Conservation (phyloP, 1,140 invertebrate genomes). For the Atopsyche davidsoni region DNA sequence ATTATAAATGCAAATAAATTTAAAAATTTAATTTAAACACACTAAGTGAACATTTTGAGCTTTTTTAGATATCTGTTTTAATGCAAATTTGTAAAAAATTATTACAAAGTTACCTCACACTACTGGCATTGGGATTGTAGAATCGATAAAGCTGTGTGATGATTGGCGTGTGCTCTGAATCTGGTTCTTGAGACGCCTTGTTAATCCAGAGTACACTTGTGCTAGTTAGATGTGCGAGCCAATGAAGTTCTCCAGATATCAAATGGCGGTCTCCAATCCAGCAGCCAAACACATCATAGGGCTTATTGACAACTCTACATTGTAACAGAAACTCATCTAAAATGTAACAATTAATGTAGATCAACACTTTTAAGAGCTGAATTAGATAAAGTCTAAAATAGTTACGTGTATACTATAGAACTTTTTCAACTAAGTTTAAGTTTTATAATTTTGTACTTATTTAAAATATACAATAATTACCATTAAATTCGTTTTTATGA, state of each 20-base stretch:
- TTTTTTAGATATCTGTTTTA: neutral
- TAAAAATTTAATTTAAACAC: neutral
- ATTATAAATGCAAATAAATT: neutral
- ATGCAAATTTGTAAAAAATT: neutral
- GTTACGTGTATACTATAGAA: too few species aligned
- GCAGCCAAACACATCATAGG: conserved; percentile 84
- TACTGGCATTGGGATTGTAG: conserved; percentile 78
- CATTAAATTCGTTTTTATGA: too few species aligned
- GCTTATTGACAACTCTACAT: conserved; percentile 77
- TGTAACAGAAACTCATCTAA: conserved; percentile 48
- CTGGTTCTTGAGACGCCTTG: conserved; percentile 74
- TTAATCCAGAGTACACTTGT: conserved; percentile 78
- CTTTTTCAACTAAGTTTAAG: too few species aligned
- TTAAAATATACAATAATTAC: too few species aligned
- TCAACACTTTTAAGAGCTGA: too few species aligned
- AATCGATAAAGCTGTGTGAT: conserved; percentile 75
- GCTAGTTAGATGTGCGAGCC: conserved; percentile 74
- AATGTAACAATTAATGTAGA: too few species aligned
- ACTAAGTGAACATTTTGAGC: neutral
- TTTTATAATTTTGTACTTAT: too few species aligned
- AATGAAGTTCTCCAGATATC: conserved; percentile 73
- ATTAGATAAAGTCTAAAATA: too few species aligned
- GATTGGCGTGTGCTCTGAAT: conserved; percentile 76
- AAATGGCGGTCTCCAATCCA: conserved; percentile 83
- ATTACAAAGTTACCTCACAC: conserved; percentile 50